These are phyloP conservation scores for Galemys pyrenaicus DNA, from an alignment of 2,113 vertebrate genomes.

Conservation along the genomic window DNA sequence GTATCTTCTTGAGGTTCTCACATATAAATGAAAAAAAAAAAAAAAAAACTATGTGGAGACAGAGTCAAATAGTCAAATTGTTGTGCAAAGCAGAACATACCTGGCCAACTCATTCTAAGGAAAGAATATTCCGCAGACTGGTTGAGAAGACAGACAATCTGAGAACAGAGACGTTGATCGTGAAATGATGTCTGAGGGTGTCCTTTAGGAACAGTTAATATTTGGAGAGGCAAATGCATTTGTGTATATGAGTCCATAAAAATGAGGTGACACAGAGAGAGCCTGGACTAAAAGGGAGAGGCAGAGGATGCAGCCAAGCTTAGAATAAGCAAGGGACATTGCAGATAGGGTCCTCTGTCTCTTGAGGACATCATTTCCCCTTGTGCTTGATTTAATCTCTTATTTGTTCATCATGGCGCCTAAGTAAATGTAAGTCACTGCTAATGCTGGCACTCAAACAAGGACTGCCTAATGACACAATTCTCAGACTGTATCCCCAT, in stretches of 20 bases:
- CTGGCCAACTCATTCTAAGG: not conserved
- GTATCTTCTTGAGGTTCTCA: not conserved
- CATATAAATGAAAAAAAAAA: conserved; percentile 13
- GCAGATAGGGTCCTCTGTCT: not conserved
- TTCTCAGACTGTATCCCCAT: not conserved
- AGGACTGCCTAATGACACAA: not conserved
- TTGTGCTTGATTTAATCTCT: not conserved
- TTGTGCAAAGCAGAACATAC: not conserved
- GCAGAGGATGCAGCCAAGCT: fast-evolving
- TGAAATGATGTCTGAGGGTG: fast-evolving
- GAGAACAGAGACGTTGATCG: not conserved
- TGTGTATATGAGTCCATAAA: fast-evolving
- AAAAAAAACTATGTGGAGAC: not conserved
- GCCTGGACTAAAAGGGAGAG: fast-evolving
- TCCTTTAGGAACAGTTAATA: not conserved
- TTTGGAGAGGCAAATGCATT: not conserved
- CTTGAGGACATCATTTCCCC: not conserved
- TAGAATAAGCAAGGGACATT: not conserved
- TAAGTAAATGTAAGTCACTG: not conserved
- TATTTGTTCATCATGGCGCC: not conserved
- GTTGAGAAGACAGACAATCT: not conserved
- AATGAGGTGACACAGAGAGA: not conserved
- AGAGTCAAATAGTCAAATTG: not conserved
- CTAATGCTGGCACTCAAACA: not conserved
- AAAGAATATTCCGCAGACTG: not conserved